phyloP scores from a whole-genome alignment of 2,113 vertebrate genomes.

The Heptranchias perlo region DNA sequence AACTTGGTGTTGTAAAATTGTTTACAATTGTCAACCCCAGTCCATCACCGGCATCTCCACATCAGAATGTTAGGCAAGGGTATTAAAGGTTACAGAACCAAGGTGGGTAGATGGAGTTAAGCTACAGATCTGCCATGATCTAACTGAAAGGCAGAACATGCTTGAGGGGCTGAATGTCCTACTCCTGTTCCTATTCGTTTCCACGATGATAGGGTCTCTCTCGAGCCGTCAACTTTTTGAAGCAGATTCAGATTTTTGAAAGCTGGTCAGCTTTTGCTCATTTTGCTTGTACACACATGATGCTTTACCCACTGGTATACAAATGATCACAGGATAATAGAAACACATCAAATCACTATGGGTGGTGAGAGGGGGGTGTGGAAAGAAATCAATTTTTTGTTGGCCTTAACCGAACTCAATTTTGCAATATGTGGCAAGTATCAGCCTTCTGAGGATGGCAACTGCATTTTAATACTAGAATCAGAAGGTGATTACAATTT shows the following conservation, averaged over 20 bases:
- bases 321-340: neutral
- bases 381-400: neutral
- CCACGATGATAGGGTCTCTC: neutral
- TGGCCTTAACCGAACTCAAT: neutral
- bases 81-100: too few relatives aligned
- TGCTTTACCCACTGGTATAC: neutral
- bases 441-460: neutral
- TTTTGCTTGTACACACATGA: neutral
- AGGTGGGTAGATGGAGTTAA: too few relatives aligned
- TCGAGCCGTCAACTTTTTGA: neutral
- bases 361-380: neutral
- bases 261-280: too few relatives aligned
- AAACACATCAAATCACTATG: neutral
- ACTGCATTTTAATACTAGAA: neutral
- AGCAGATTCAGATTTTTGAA: too few relatives aligned
- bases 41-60: too few relatives aligned
- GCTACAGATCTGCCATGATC: too few relatives aligned
- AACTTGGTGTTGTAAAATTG: too few relatives aligned
- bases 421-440: neutral
- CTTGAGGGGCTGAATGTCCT: too few relatives aligned
- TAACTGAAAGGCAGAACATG: too few relatives aligned
- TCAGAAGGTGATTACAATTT: neutral
- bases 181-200: neutral
- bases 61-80: too few relatives aligned
- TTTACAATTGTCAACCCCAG: too few relatives aligned